Conservation (phyloP, 2,113 vertebrate species). For the Brachypodius melanocephalos region DNA sequence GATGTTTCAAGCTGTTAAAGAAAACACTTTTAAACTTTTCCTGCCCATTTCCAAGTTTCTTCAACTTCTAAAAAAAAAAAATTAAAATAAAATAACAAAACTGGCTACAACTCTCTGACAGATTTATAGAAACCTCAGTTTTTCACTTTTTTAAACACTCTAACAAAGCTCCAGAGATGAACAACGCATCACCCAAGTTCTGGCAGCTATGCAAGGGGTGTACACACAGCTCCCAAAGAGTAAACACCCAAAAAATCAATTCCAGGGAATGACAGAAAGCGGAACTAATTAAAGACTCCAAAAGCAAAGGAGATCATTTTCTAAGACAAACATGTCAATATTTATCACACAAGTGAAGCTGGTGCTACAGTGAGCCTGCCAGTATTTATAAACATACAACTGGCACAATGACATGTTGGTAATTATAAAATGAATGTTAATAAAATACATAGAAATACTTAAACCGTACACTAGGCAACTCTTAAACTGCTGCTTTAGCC, state of each 20-base stretch:
- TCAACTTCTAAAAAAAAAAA: background rate
- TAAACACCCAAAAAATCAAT: background rate
- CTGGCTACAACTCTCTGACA: background rate
- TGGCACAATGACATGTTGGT: background rate
- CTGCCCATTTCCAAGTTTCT: slow-evolving; percentile 31
- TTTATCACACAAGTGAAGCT: background rate
- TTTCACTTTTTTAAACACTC: slow-evolving; percentile 33
- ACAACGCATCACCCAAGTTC: background rate
- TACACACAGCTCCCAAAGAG: background rate
- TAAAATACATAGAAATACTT: slow-evolving; percentile 7
- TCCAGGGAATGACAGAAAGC: slow-evolving; percentile 12
- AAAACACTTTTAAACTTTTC: slow-evolving; percentile 43
- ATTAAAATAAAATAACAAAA: background rate
- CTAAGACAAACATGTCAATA: background rate
- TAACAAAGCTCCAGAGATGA: background rate
- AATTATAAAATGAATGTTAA: slow-evolving; percentile 3
- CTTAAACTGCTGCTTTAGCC: background rate
- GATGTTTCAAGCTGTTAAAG: slow-evolving; percentile 56
- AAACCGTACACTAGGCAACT: background rate
- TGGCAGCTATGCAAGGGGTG: background rate
- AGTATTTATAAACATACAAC: background rate
- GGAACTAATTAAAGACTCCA: slow-evolving; percentile 5
- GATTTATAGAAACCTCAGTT: slow-evolving; percentile 47
- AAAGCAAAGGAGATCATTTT: background rate
- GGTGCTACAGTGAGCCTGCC: background rate